Conservation (phyloP, 2,888 invertebrate genomes). For the Ochropacha duplaris region DNA sequence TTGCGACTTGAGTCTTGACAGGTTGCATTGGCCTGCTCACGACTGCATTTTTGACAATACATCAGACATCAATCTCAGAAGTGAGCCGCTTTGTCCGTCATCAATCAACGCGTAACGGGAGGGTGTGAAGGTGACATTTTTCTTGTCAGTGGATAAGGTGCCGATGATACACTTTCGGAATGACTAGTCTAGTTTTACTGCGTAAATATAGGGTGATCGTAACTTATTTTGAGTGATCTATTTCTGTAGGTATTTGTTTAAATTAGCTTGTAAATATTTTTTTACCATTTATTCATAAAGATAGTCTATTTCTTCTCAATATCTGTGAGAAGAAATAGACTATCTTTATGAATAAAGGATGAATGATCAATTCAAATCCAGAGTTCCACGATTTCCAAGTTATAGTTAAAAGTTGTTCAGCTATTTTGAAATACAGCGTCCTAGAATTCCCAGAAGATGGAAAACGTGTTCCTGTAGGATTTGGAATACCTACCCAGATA, state of each 20-base stretch:
- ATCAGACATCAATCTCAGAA: slow-evolving; percentile 13
- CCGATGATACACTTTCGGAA: background rate
- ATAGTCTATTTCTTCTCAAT: too few species aligned
- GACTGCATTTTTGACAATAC: slow-evolving; percentile 61
- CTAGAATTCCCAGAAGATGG: too few species aligned
- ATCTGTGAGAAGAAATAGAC: too few species aligned
- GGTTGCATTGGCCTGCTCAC: slow-evolving; percentile 65
- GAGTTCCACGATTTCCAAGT: too few species aligned
- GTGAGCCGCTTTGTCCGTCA: background rate
- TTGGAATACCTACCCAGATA: too few species aligned
- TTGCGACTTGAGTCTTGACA: slow-evolving; percentile 60
- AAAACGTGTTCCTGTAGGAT: too few species aligned
- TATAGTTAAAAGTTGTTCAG: too few species aligned
- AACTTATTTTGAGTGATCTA: background rate
- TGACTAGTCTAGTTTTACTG: background rate
- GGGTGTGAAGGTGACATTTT: background rate
- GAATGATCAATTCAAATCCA: too few species aligned
- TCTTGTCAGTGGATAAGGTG: background rate
- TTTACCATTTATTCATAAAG: too few species aligned
- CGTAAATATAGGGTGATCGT: background rate
- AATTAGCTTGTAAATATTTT: too few species aligned
- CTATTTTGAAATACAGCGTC: too few species aligned
- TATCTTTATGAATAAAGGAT: too few species aligned
- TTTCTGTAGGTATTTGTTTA: background rate
- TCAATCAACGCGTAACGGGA: background rate